These are phyloP conservation scores for Agriopis marginaria DNA, from an alignment of 2,888 invertebrate species.

Conservation along the genomic window DNA sequence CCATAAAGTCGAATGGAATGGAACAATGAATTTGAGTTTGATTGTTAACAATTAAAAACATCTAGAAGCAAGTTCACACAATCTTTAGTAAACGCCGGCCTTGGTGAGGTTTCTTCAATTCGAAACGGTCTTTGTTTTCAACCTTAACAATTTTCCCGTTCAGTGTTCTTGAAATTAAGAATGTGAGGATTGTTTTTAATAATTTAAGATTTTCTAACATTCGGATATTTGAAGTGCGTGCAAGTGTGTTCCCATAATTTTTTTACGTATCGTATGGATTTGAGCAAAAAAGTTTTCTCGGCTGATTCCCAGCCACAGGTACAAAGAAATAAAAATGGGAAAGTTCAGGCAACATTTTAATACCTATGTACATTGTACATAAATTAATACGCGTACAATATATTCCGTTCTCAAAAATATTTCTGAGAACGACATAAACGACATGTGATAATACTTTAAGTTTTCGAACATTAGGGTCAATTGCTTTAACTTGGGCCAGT, in stretches of 20 bases:
- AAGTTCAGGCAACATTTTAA: too few species aligned
- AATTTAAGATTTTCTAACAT: background rate
- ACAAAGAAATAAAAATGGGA: too few species aligned
- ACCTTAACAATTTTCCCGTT: constrained; percentile 33
- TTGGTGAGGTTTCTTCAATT: constrained; percentile 47
- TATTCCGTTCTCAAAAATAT: background rate
- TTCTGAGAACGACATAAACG: constrained; percentile 29
- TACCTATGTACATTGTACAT: background rate
- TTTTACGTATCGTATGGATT: too few species aligned
- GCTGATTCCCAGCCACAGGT: too few species aligned
- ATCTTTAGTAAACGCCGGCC: constrained; percentile 44
- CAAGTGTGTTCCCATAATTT: too few species aligned
- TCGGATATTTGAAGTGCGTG: too few species aligned
- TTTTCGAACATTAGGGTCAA: constrained; percentile 77
- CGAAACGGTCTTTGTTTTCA: constrained; percentile 47
- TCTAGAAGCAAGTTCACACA: constrained; percentile 44
- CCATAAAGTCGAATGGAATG: background rate
- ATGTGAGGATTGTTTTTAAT: constrained; percentile 1
- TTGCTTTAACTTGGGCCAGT: constrained; percentile 72
- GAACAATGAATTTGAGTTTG: constrained; percentile 24
- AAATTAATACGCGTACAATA: background rate
- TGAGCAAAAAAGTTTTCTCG: too few species aligned
- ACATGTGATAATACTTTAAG: constrained; percentile 65
- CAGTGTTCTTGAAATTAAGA: constrained; percentile 4
- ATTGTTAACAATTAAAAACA: constrained; percentile 29